phyloP scores from a whole-genome alignment of 2,113 vertebrate genomes.

The Heterochromis multidens region DNA sequence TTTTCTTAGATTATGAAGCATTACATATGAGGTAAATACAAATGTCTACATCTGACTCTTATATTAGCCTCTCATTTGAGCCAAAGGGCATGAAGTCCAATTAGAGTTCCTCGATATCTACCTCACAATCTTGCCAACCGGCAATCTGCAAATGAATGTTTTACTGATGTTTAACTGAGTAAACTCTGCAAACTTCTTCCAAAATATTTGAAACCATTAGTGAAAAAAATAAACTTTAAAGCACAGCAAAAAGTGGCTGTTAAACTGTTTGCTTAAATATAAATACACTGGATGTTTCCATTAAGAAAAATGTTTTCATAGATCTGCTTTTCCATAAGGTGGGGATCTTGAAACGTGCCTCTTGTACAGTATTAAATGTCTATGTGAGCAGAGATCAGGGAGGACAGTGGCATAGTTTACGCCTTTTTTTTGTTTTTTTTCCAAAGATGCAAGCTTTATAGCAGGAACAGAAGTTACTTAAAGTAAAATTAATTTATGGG shows the following conservation, averaged over 20 bases:
- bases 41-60: slow-evolving; percentile 48
- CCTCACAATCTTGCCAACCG: slow-evolving; percentile 66
- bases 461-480: background rate
- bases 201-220: slow-evolving; percentile 73
- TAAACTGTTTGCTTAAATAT: slow-evolving; percentile 68
- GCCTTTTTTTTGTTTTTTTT: background rate
- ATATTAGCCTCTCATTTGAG: slow-evolving; percentile 58
- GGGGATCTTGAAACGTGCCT: slow-evolving; percentile 29
- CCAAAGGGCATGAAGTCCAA: slow-evolving; percentile 67
- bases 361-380: slow-evolving; percentile 28
- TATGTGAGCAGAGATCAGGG: background rate
- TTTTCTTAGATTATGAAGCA: slow-evolving; percentile 23
- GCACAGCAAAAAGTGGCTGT: slow-evolving; percentile 48
- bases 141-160: slow-evolving; percentile 73
- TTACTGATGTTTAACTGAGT: slow-evolving; percentile 63
- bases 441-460: background rate
- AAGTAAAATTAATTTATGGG: background rate
- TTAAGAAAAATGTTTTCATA: slow-evolving; percentile 59
- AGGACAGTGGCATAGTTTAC: slow-evolving; percentile 37
- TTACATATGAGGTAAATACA: slow-evolving; percentile 47
- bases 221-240: slow-evolving; percentile 43
- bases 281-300: slow-evolving; percentile 56
- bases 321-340: slow-evolving; percentile 52
- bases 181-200: slow-evolving; percentile 65
- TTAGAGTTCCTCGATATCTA: slow-evolving; percentile 68